Percentiles rank a stretch among this genome's conserved stretches.
Conservation (phyloP, 2,113 vertebrate species). For the Onychostruthus taczanowskii region DNA sequence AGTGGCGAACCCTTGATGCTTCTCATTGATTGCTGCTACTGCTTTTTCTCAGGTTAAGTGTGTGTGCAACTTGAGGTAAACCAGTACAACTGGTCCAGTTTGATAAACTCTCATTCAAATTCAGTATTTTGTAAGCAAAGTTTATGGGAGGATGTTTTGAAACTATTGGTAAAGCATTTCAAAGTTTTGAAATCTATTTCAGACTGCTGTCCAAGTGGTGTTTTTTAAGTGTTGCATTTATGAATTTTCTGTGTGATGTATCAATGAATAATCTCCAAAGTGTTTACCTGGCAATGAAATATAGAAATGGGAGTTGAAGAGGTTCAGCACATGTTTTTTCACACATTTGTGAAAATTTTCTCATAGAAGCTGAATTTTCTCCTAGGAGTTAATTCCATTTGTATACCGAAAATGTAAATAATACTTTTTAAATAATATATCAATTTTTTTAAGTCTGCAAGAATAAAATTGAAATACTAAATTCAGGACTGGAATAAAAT, state of each 20-base stretch:
- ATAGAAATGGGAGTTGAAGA: not conserved
- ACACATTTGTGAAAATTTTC: not conserved
- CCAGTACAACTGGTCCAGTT: not conserved
- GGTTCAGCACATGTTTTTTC: not conserved
- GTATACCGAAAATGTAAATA: not conserved
- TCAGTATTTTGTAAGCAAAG: not conserved
- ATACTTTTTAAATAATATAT: not conserved
- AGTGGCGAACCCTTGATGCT: not conserved
- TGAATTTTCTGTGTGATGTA: not conserved
- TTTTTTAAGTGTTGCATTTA: not conserved
- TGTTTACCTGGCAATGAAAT: not conserved
- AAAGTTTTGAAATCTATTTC: not conserved
- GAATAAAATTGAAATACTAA: not conserved
- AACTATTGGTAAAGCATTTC: not conserved
- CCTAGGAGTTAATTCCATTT: not conserved
- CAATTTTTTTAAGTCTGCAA: not conserved
- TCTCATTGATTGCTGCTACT: not conserved
- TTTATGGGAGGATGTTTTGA: not conserved
- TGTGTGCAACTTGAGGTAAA: not conserved
- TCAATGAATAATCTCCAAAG: not conserved
- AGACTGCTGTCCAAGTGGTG: not conserved
- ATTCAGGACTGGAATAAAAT: not conserved
- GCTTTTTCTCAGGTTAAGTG: not conserved
- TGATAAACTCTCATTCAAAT: not conserved
- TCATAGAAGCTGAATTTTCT: not conserved